Evolutionary conservation across 2,888 invertebrate species (phyloP), one percentile per base, ranked within the genome.

Genomic region (Eucera pruinosa): DNA sequence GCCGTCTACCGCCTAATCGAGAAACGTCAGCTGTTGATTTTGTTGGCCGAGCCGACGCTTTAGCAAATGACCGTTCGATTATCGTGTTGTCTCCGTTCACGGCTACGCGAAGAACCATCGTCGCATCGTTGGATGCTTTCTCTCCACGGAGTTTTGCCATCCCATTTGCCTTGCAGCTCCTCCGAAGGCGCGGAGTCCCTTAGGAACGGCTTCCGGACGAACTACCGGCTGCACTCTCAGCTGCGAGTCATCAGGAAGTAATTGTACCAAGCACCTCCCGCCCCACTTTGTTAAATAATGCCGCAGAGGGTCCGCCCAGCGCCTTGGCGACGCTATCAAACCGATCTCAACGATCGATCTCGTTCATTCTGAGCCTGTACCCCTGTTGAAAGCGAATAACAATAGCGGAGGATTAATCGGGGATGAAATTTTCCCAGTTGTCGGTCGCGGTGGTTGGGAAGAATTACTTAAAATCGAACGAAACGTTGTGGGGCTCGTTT

Each of bases 221-320:
- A 74, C 74, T 25, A 67, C 57, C 57, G 30, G 25, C 65, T 68
- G 77, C 77, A 72, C 72, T 77, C 79, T 61, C 70, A 68, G 67
- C 65, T 70, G 67, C 75, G 50, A 67, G 70, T 83, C 79, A 75
- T 83, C 74, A 65, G 79, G 74, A 50, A 71, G 75, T 64, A 77
- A 83, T 83, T 77, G 81, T 57, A 67, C 66, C 74, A 27, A 27
- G 65, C 58, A 33, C 58, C 15, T 13, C 4, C n/a, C 47, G 1
- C 18, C 36, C 58, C 20, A 33, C 74, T 23, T 72, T 52, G 72
- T 70, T 64, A 71, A 73, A 69, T 82, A 81, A 82, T 65, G 55
- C 58, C 64, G 30, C 64, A 61, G 50, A 70, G 45, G 50, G 41
- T 67, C 68, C 30, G 25, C 52, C 7, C 15, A 66, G 58, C 54